Base-by-base conservation (phyloP, 2,113 vertebrate species). In the Indicator indicator region DNA sequence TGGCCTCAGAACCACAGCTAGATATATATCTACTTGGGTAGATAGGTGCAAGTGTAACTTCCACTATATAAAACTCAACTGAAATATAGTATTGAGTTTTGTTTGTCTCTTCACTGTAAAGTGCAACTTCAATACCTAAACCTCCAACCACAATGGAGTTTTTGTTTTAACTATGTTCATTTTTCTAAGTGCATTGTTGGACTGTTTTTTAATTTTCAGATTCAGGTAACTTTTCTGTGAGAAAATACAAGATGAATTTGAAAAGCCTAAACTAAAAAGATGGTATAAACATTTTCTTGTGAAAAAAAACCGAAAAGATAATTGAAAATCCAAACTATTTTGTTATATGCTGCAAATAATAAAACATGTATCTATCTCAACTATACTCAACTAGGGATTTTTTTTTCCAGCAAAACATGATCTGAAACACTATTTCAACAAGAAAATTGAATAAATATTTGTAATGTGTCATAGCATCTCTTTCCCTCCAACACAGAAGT, bases 11-110 rank as follows among this genome's bases (percentile, higher is more conserved):
- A 82, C 2, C 13, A 48, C 11, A 63, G 14, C 7, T 50, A 28
- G 20, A 28, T n/a, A n/a, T 3, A 0, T 9, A 7, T n/a, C 20
- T 71, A 50, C 9, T 4, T 4, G 12, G 7, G 15, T n/a, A n/a
- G n/a, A n/a, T 10, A 38, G 26, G 5, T 75, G 8, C 9, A 78
- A 82, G 9, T 16, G 30, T 80, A 30, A 62, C 5, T 86, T 77
- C 14, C 5, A 6, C 15, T 42, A 11, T 17, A 76, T 30, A 52
- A 72, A 76, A 56, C 16, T 26, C 9, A 54, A 1, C 63, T 65
- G 7, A 7, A 12, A 19, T 24, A 36, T 23, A 46, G 36, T 71
- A 15, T 71, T 71, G 12, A 5, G 4, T 67, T 78, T 78, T 12
- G 11, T 59, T 84, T 27, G 26, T 62, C 11, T 26, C 36, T 6